Conservation (phyloP, 2,888 invertebrate genomes). For the Eurytoma adleriae region DNA sequence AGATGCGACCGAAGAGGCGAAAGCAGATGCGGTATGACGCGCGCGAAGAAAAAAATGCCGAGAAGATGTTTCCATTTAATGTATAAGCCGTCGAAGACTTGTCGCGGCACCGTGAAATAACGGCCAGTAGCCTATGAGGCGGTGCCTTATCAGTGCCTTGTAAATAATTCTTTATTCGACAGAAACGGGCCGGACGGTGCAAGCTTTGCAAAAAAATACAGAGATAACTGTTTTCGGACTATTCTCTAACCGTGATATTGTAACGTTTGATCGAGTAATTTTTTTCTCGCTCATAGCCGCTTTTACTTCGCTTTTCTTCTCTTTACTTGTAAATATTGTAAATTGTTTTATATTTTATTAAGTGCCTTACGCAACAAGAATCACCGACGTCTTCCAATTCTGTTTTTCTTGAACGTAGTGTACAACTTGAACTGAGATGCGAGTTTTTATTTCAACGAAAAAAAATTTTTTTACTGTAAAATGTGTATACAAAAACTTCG, state of each 20-base stretch:
- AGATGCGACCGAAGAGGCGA: not conserved
- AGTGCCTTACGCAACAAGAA: conserved; percentile 76
- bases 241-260: conserved; percentile 53
- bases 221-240: conserved; percentile 39
- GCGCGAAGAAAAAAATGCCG: conserved; percentile 11
- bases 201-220: conserved; percentile 25
- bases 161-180: conserved; percentile 60
- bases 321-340: conserved; percentile 59
- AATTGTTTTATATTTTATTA: conserved; percentile 66
- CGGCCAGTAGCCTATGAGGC: conserved; percentile 68
- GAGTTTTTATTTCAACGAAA: conserved; percentile 30
- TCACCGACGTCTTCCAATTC: conserved; percentile 75
- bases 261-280: conserved; percentile 32
- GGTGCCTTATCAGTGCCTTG: conserved; percentile 74
- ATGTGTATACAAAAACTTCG: conserved; percentile 27
- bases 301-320: conserved; percentile 34
- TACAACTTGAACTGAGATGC: conserved; percentile 45
- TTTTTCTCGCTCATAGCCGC: conserved; percentile 31
- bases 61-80: conserved; percentile 4
- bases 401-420: conserved; percentile 65
- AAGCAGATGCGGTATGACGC: conserved; percentile 5
- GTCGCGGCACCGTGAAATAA: conserved; percentile 29
- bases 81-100: not conserved
- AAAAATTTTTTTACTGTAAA: not conserved
- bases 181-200: conserved; percentile 13